Percentiles rank a stretch among this genome's conserved stretches.
Evolutionary conservation across 1,140 invertebrate genomes (phyloP).

Genomic region (Euura saliciscinereae): DNA sequence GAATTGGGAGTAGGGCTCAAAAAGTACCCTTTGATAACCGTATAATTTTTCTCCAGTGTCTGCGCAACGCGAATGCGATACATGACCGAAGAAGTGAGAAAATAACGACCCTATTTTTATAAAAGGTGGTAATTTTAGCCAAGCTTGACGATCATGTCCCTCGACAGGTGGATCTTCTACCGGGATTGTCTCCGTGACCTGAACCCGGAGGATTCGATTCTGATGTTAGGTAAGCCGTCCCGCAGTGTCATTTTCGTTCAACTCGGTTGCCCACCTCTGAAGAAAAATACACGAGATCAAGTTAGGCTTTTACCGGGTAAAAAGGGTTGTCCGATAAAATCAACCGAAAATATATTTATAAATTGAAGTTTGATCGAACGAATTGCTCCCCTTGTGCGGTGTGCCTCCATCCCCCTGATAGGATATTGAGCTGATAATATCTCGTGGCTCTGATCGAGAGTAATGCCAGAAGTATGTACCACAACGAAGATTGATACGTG

Average conservation of each 20-base stretch:
- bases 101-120: background rate
- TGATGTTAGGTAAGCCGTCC: background rate
- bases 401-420: background rate
- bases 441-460: background rate
- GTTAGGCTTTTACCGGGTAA: background rate
- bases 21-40: too few relatives aligned
- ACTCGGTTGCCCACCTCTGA: background rate
- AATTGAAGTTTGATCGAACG: background rate
- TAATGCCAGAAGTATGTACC: too few relatives aligned
- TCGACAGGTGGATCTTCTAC: conserved; percentile 38
- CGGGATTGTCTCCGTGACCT: conserved; percentile 28
- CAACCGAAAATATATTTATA: background rate
- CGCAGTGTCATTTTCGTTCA: background rate
- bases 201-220: background rate
- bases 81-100: too few relatives aligned
- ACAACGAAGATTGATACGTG: too few relatives aligned
- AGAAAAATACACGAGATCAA: background rate
- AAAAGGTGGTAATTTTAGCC: background rate
- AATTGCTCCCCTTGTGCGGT: background rate
- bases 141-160: conserved; percentile 27
- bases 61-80: too few relatives aligned
- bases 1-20: too few relatives aligned
- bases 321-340: background rate
- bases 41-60: too few relatives aligned
- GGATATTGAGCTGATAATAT: background rate